phyloP scores from a whole-genome alignment of 2,888 invertebrate genomes.

The Mantis religiosa region DNA sequence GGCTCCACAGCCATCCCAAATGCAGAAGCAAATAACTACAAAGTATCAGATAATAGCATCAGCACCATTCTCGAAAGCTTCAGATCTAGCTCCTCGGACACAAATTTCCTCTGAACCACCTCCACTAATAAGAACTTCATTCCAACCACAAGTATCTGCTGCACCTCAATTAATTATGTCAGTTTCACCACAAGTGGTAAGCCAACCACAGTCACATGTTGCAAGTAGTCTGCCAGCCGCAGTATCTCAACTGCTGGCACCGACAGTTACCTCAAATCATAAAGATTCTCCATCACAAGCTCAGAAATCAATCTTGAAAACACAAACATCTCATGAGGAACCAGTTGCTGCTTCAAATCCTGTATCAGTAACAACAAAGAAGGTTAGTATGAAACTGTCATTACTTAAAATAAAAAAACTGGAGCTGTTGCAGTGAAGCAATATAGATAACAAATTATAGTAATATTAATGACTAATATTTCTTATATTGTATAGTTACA shows the following conservation, averaged over 20 bases:
- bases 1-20: neutral
- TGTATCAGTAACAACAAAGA: neutral
- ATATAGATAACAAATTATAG: too few relatives aligned
- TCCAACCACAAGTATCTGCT: neutral
- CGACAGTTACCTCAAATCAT: neutral
- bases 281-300: neutral
- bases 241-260: neutral
- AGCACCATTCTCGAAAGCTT: neutral
- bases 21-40: neutral
- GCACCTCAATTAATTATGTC: neutral
- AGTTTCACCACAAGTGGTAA: neutral
- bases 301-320: constrained; percentile 28
- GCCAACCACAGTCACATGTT: neutral
- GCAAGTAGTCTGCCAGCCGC: neutral
- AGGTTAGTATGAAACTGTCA: neutral
- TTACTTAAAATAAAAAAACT: too few relatives aligned
- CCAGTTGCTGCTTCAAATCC: neutral
- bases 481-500: too few relatives aligned
- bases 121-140: neutral
- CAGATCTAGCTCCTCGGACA: neutral
- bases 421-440: too few relatives aligned
- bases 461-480: too few relatives aligned
- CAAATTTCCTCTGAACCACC: neutral
- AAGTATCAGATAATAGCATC: neutral
- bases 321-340: constrained; percentile 21